Evolutionary conservation across 2,888 invertebrate species (phyloP).

Genomic region (Therioaphis trifolii): DNA sequence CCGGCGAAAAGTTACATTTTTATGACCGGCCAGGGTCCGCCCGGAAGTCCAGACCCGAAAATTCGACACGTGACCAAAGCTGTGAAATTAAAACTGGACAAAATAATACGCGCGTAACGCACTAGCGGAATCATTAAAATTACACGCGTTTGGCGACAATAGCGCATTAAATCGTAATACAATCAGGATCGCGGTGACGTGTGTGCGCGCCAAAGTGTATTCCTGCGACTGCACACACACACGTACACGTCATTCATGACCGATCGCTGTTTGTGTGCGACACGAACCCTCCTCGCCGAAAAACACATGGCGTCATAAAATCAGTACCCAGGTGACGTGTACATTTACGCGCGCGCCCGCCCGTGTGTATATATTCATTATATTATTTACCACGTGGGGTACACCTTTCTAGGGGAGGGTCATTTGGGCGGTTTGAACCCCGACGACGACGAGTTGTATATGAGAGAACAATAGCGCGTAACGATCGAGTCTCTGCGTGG

Average conservation of each 20-base stretch:
- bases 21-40: constrained; percentile 42
- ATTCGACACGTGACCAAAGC: constrained; percentile 1
- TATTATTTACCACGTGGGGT: neutral
- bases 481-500: constrained; percentile 52
- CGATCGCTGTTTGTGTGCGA: constrained; percentile 9
- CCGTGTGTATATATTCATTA: neutral
- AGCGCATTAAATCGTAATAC: constrained; percentile 46
- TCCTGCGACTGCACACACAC: neutral
- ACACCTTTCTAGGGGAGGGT: constrained; percentile 31
- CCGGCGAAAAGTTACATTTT: constrained; percentile 42
- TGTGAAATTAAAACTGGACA: constrained; percentile 24
- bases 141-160: neutral
- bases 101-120: neutral
- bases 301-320: constrained; percentile 56
- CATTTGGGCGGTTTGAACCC: neutral
- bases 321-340: constrained; percentile 56
- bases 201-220: constrained; percentile 5
- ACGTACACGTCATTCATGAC: constrained; percentile 24
- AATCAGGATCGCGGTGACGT: constrained; percentile 32
- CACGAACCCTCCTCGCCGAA: neutral
- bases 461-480: constrained; percentile 54
- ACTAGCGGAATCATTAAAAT: neutral
- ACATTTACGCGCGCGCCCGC: neutral
- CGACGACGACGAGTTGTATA: neutral
- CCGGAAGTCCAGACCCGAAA: constrained; percentile 46